phyloP scores from a whole-genome alignment of 2,113 vertebrate genomes.

The Charina bottae region DNA sequence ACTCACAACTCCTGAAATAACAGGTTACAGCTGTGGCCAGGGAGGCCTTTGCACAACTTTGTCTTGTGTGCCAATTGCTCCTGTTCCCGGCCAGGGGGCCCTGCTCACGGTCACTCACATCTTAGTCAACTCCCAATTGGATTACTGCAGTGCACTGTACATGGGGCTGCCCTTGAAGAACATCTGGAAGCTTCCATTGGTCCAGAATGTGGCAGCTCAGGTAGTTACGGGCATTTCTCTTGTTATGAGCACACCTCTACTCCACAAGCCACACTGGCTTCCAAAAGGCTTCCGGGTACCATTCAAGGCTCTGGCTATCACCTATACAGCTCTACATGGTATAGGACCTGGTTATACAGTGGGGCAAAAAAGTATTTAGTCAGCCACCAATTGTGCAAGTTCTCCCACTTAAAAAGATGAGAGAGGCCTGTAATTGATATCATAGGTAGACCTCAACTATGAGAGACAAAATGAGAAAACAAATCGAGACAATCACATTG shows the following conservation, averaged over 20 bases:
- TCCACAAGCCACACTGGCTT: neutral
- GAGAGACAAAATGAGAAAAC: too few relatives aligned
- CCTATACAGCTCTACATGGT: neutral
- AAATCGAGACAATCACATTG: too few relatives aligned
- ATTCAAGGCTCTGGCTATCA: neutral
- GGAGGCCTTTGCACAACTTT: neutral
- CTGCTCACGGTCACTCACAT: neutral
- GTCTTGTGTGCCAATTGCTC: neutral
- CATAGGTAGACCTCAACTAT: too few relatives aligned
- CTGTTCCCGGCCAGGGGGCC: neutral
- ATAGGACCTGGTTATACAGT: neutral
- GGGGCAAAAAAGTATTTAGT: too few relatives aligned
- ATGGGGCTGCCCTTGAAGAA: neutral
- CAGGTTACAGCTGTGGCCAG: neutral
- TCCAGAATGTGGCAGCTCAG: neutral
- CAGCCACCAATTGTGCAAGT: too few relatives aligned
- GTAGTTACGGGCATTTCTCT: neutral
- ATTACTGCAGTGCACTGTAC: neutral
- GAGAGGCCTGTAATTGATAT: too few relatives aligned
- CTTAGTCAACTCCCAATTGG: neutral
- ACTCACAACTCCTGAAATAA: neutral
- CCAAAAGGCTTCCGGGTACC: neutral
- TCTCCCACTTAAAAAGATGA: too few relatives aligned
- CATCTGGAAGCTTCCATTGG: neutral
- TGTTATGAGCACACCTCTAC: neutral